phyloP scores from a whole-genome alignment of 2,797 vertebrate species.

The Hypotaenidia philippensis region DNA sequence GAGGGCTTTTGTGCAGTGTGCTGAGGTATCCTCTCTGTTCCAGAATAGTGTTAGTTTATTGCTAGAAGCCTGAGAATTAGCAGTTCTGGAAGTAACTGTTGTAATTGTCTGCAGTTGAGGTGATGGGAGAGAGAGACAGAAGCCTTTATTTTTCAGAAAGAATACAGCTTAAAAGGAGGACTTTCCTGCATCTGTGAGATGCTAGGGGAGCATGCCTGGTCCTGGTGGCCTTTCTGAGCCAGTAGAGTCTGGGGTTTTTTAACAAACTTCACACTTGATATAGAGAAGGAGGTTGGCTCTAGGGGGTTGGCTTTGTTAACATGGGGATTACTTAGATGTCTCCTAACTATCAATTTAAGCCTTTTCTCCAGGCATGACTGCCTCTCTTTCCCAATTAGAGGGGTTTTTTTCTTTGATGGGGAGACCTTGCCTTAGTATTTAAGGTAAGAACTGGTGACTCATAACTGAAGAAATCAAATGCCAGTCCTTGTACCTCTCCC shows the following conservation, averaged over 20 bases:
- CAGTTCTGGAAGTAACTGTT: neutral
- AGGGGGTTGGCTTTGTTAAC: neutral
- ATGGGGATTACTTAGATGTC: neutral
- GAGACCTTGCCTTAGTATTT: neutral
- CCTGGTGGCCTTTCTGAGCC: neutral
- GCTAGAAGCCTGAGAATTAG: neutral
- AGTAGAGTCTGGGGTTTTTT: neutral
- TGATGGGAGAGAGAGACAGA: neutral
- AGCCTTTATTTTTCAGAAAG: neutral
- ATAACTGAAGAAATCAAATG: neutral
- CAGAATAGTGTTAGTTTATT: neutral
- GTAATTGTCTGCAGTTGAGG: neutral
- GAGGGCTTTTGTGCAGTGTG: neutral
- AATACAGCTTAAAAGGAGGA: neutral
- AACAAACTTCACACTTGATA: neutral
- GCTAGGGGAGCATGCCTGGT: rapidly evolving
- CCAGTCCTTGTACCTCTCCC: conserved; percentile 22
- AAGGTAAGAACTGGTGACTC: conserved; percentile 21
- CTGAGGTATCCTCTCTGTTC: neutral
- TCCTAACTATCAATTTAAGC: neutral
- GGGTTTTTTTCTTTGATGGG: neutral
- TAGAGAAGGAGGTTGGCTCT: neutral
- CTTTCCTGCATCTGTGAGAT: neutral
- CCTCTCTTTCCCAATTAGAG: neutral
- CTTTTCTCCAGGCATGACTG: neutral